Evolutionary conservation across 2,113 vertebrate species (phyloP).

Genomic region (Myxocyprinus asiaticus): DNA sequence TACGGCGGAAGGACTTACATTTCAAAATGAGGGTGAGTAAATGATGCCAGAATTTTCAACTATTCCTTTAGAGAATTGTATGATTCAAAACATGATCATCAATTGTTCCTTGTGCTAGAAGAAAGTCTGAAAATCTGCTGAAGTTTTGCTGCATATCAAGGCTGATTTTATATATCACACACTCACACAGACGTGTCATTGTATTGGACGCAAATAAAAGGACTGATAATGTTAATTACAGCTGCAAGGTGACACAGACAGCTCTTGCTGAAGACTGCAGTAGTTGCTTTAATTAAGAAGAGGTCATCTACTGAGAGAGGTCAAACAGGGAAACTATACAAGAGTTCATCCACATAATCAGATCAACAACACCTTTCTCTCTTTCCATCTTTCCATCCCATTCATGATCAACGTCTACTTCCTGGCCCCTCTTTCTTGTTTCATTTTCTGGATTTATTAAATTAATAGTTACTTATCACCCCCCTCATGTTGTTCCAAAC

Average conservation of each 20-base stretch:
- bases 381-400: neutral
- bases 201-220: conserved; percentile 31
- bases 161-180: neutral
- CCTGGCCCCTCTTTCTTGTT: too few species aligned
- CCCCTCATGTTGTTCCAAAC: too few species aligned
- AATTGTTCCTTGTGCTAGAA: neutral
- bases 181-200: conserved; percentile 2
- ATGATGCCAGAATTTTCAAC: neutral
- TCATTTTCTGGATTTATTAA: too few species aligned
- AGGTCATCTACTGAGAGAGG: conserved; percentile 34
- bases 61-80: neutral
- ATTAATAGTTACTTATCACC: too few species aligned
- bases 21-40: neutral
- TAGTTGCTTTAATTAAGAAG: conserved; percentile 42
- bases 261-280: conserved; percentile 17
- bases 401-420: neutral
- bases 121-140: neutral
- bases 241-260: conserved; percentile 45
- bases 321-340: conserved; percentile 20
- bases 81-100: neutral
- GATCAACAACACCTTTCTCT: neutral
- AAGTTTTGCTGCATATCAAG: too few species aligned
- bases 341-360: conserved; percentile 33
- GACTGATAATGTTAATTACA: conserved; percentile 50
- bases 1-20: neutral